Evolutionary conservation across 1,140 invertebrate species (phyloP).

Genomic region (Maniola jurtina): DNA sequence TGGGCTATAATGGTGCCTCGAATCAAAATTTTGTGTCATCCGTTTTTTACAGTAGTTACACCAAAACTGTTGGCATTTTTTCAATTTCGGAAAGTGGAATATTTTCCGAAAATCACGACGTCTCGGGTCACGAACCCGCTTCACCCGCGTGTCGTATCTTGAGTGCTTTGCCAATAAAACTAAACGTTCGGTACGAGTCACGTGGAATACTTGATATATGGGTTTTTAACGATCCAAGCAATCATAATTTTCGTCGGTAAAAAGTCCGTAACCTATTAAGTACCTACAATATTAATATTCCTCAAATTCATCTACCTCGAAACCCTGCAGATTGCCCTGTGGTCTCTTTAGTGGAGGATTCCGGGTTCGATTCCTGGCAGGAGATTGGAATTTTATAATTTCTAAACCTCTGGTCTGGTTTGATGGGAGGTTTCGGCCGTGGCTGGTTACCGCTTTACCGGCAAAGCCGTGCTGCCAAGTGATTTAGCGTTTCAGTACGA

Average conservation of each 20-base stretch:
- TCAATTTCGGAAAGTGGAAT: not conserved
- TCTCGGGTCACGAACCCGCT: conserved; percentile 1
- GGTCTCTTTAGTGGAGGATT: no score
- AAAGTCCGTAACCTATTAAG: not conserved
- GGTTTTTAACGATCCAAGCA: conserved; percentile 10
- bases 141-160: not conserved
- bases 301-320: not conserved
- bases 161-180: conserved; percentile 9
- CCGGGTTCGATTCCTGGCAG: no score
- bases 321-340: no score
- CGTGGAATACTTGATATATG: conserved; percentile 8
- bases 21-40: not conserved
- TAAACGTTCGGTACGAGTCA: conserved; percentile 1
- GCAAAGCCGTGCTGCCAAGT: no score
- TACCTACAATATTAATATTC: not conserved
- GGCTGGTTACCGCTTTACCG: no score
- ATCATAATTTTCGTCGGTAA: conserved; percentile 5
- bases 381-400: no score
- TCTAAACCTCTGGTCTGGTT: no score
- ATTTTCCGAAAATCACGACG: not conserved
- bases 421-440: no score
- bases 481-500: no score
- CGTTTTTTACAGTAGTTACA: not conserved
- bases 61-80: not conserved
- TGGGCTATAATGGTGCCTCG: not conserved